phyloP scores from a whole-genome alignment of 2,113 vertebrate species.

The Tapirus terrestris region DNA sequence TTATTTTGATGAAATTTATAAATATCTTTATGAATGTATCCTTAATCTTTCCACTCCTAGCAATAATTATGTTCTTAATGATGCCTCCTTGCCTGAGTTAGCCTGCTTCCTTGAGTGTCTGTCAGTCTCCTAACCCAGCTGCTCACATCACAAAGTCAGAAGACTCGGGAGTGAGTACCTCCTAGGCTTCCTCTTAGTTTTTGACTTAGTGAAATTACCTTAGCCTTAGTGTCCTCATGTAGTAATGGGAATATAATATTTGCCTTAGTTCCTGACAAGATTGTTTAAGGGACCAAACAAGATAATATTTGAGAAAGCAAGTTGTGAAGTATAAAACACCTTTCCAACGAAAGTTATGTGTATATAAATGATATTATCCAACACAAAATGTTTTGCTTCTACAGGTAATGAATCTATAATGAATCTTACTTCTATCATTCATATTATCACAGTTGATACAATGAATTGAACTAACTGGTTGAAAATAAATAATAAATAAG shows the following conservation, averaged over 20 bases:
- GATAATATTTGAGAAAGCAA: neutral
- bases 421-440: neutral
- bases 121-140: no score
- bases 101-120: neutral
- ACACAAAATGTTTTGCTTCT: neutral
- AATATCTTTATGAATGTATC: neutral
- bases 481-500: neutral
- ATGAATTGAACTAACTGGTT: neutral
- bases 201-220: neutral
- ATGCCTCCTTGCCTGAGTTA: neutral
- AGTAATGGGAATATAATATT: neutral
- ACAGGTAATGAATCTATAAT: neutral
- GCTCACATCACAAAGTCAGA: neutral
- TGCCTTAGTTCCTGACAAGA: neutral
- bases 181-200: neutral
- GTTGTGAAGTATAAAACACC: neutral
- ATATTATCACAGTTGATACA: neutral
- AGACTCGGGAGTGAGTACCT: neutral
- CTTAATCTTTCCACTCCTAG: neutral
- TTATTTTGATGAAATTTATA: constrained; percentile 20
- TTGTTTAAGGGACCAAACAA: neutral
- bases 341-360: neutral
- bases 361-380: neutral
- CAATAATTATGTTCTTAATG: neutral
- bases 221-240: neutral